These are phyloP conservation scores for Columbina picui DNA, from an alignment of 2,113 vertebrate genomes.

Conservation along the genomic window DNA sequence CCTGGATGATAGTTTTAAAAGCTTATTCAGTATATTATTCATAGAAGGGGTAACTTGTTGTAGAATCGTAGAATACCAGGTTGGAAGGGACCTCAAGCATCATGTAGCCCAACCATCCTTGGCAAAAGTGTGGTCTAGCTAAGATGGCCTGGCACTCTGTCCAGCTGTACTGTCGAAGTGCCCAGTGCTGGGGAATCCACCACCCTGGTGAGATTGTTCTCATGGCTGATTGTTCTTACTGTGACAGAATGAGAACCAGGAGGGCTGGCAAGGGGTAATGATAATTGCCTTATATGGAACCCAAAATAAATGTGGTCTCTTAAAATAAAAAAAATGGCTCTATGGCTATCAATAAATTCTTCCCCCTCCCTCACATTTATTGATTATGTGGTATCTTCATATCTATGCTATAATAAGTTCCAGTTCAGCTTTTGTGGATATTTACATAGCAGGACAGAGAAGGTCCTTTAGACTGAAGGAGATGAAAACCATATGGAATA, in stretches of 20 bases:
- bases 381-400: background rate
- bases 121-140: no score
- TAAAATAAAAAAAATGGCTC: background rate
- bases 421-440: background rate
- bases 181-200: no score
- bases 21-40: background rate
- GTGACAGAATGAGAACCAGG: background rate
- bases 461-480: background rate
- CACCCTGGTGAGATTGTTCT: no score
- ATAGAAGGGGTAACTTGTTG: background rate
- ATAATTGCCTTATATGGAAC: background rate
- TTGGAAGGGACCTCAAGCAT: no score
- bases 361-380: background rate
- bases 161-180: no score
- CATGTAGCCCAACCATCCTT: no score
- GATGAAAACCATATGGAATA: constrained; percentile 5
- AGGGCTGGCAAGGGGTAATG: background rate
- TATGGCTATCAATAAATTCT: background rate
- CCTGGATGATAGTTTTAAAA: background rate
- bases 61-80: no score
- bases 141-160: no score
- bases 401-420: background rate
- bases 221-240: no score
- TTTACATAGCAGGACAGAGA: background rate
- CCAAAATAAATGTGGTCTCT: background rate